These are phyloP conservation scores for Scyliorhinus canicula DNA, from an alignment of 2,797 vertebrate species.

Conservation along the genomic window DNA sequence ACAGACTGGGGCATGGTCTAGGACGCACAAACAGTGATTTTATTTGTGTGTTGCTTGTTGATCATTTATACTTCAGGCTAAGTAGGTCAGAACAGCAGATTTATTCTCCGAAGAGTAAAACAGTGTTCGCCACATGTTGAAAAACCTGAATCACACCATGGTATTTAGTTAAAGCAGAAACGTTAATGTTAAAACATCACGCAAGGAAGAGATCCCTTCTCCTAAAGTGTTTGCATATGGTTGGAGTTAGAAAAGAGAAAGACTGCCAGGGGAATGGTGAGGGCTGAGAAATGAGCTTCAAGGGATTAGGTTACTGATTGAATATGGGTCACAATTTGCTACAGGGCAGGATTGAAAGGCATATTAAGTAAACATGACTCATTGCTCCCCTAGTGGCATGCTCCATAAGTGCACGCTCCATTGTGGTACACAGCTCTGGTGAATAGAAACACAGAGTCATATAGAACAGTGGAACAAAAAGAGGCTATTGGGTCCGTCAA, in stretches of 20 bases:
- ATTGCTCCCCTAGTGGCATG: neutral
- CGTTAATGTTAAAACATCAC: slow-evolving; percentile 6
- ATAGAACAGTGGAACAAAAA: neutral
- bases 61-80: slow-evolving; percentile 24
- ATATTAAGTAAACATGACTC: slow-evolving; percentile 16
- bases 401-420: neutral
- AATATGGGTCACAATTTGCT: slow-evolving; percentile 14
- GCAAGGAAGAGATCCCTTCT: slow-evolving; percentile 25
- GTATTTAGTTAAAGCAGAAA: slow-evolving; percentile 8
- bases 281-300: slow-evolving; percentile 7
- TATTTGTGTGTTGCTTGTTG: neutral
- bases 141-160: neutral
- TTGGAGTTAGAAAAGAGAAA: neutral
- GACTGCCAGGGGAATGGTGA: neutral
- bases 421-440: neutral
- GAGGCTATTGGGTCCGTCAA: neutral
- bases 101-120: neutral
- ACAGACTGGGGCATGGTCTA: neutral
- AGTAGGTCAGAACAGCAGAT: neutral
- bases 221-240: slow-evolving; percentile 31
- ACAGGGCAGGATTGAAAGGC: neutral
- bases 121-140: neutral
- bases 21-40: slow-evolving; percentile 10
- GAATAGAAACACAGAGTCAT: neutral
- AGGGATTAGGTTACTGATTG: slow-evolving; percentile 29